Evolutionary conservation across 2,888 invertebrate genomes (phyloP), one percentile per base, ranked within the genome.

Genomic region (Seladonia tumulorum): DNA sequence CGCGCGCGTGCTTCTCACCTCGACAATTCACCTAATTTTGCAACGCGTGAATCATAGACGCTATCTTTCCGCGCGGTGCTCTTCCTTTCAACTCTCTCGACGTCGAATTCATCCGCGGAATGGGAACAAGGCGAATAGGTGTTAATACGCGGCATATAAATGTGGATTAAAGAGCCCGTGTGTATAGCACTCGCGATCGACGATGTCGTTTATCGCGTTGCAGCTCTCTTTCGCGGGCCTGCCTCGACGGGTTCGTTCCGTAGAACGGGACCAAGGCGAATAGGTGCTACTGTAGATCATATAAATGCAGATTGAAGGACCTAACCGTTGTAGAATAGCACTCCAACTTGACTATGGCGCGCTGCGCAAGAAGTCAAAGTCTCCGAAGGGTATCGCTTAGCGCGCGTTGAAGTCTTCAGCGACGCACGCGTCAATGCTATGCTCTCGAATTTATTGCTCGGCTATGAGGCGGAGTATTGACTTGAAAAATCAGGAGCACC

Each of bases 11-110:
- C 57, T 82, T 82, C 82, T 77, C 83, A 77, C 77, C 42, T 74
- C 57, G 47, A 39, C 82, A 81, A 76, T 83, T 81, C 81, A 73
- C 25, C 68, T 29, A 83, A 77, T 83, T 83, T 82, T 82, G 83
- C 82, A 83, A 83, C 76, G 47, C 35, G 57, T 77, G 83, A 83
- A 82, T 83, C 83, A 83, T 60, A 82, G 57, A 49, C 68, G 49
- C 68, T 82, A 83, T 83, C 83, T 82, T 82, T 73, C 70, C 72
- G 63, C 71, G 35, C 79, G 70, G 22, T 42, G 39, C 42, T 60
- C 60, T 57, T 45, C 68, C 82, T 81, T 75, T 71, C 60, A 49
- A 47, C 45, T 22, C 53, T 47, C 76, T 45, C 63, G 12, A 12
- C 49, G 49, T 29, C 72, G 35, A 73, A 73, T 49, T 29, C 72